Evolutionary conservation across 1,140 invertebrate species (phyloP).

Genomic region (Homalodisca vitripennis): DNA sequence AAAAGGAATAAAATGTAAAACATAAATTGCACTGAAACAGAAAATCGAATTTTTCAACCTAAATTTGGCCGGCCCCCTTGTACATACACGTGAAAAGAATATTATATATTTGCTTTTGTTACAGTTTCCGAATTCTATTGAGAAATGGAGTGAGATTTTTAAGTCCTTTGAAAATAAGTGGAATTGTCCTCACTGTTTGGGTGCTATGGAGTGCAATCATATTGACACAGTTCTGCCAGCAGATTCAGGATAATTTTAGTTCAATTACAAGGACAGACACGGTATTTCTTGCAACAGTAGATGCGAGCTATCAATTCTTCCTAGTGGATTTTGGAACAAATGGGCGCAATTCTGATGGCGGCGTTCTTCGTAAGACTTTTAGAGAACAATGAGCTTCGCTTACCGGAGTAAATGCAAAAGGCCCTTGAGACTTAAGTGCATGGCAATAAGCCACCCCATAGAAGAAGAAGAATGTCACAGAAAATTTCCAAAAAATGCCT

Average conservation of each 20-base stretch:
- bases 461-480: background rate
- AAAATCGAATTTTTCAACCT: too few species aligned
- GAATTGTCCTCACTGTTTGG: background rate
- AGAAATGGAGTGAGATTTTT: background rate
- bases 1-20: too few species aligned
- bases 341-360: background rate
- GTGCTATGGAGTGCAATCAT: background rate
- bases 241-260: background rate
- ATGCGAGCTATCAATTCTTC: background rate
- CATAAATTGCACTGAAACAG: too few species aligned
- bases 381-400: background rate
- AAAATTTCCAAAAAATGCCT: constrained; percentile 16
- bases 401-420: too few species aligned
- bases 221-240: background rate
- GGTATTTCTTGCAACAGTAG: too few species aligned
- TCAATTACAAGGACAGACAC: too few species aligned
- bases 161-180: background rate
- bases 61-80: too few species aligned
- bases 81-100: too few species aligned
- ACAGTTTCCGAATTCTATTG: background rate
- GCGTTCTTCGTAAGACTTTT: background rate
- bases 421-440: too few species aligned
- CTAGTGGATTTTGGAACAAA: background rate
- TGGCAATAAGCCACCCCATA: too few species aligned
- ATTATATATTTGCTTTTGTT: too few species aligned